Base-by-base conservation (phyloP, 2,888 invertebrate genomes). In the Eupeodes latifasciatus region DNA sequence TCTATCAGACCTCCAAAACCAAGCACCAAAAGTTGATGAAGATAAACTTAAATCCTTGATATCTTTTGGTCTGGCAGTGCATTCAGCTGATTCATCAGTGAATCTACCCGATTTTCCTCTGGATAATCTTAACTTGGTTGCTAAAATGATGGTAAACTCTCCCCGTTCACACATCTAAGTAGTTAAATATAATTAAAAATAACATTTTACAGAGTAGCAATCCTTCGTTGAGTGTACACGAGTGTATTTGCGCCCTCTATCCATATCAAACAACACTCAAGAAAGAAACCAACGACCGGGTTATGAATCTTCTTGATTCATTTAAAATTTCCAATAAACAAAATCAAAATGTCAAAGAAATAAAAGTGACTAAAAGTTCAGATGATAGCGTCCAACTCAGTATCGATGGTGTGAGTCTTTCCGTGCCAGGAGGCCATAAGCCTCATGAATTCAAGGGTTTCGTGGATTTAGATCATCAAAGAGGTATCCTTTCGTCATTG, bases 91-190 rank as follows among this genome's bases (percentile, higher is more conserved):
- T 92, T 95, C 97, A 64, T 92, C 94, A 5, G 85, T 92, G 0
- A 91, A 96, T 78, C 93, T 99, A 81, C 98, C 98, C 0, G 98
- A 98, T 94, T 98, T 99, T 93, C 99, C 99, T 0, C 92, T 98
- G 2, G 98, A 98, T 91, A 97, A 96, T 93, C 93, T 98, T 69
- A 93, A 94, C 0, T 92, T 95, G 6, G 96, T 96, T 47, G 96
- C 96, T 0, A 90, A 89, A 85, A 92, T 93, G 90, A 90, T 93
- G 92, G 93, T 93, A 90, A 90, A 77, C 57, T 40, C 14, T 1
- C 12, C 16, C n/a, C 34, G 53, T 27, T 6, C 3, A 9, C 9
- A 40, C 40, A 0, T 40, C 0, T 34, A 14, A 9, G 0, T 5
- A 51, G 0, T 3, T 11, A 55, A 16, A 7, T 2, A 27, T 9